Percentiles rank a stretch among this genome's conserved stretches.
phyloP scores from a whole-genome alignment of 1,140 invertebrate genomes.

The Andrena cerasifolii region DNA sequence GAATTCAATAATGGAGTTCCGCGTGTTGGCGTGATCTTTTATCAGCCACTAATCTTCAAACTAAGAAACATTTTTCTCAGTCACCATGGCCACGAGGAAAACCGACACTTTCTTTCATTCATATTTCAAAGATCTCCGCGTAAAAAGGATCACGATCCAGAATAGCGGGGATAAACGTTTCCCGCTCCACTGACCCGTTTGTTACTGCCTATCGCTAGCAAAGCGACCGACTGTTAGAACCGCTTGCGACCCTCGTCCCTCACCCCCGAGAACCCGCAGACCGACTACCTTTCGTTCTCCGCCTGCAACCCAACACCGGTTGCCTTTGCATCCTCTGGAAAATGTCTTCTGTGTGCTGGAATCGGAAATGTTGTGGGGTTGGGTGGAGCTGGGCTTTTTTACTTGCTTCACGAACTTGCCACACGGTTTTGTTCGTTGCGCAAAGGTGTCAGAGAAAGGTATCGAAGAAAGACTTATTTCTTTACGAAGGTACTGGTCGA shows the following conservation, averaged over 20 bases:
- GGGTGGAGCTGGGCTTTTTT: neutral
- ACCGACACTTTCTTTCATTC: constrained; percentile 22
- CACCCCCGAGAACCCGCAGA: neutral
- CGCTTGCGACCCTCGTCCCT: constrained; percentile 17
- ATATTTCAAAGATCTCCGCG: constrained; percentile 23
- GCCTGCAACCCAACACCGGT: constrained; percentile 24
- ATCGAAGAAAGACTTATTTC: neutral
- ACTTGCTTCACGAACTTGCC: constrained; percentile 1
- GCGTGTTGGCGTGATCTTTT: no score
- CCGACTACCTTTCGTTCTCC: constrained; percentile 1
- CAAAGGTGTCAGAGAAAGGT: neutral
- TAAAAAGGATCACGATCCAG: constrained; percentile 51
- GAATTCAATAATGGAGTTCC: no score
- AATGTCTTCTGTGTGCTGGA: constrained; percentile 33
- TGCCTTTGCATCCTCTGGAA: constrained; percentile 44
- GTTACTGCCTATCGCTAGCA: constrained; percentile 56
- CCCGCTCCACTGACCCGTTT: constrained; percentile 56
- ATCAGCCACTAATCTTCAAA: neutral
- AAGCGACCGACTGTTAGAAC: constrained; percentile 47
- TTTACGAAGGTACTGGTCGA: neutral
- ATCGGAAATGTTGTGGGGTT: constrained; percentile 21
- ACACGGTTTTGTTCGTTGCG: neutral
- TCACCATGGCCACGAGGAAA: neutral
- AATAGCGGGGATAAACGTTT: constrained; percentile 57
- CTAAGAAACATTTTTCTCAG: constrained; percentile 16